Evolutionary conservation across 2,888 invertebrate genomes (phyloP), one percentile per base, ranked within the genome.

Genomic region (Phorcus lineatus): DNA sequence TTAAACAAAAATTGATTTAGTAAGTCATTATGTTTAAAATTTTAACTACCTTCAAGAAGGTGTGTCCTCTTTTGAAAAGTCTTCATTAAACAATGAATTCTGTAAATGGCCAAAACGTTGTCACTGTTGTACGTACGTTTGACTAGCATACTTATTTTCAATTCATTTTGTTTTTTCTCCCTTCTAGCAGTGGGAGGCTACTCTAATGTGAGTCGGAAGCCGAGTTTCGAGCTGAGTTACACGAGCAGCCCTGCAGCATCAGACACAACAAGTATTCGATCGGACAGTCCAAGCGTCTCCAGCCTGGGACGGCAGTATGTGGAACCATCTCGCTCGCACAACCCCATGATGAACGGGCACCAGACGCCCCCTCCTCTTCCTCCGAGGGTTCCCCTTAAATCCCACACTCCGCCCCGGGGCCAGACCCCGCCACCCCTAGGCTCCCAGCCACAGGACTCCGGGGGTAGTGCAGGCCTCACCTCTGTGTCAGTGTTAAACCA

Each of bases 181-280:
- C 74, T 74, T 31, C 13, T 13, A 40, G 74, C 36, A 17, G 47
- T 22, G 16, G 47, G 47, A 47, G 47, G 47, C 47, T 47, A 47
- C 13, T 47, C 54, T 55, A 85, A 86, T 93, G 94, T 97, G 74
- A 97, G 96, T 85, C 95, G 97, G 77, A 97, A 97, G 92, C 97
- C 97, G 55, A 97, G 97, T 93, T 95, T 97, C 86, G 97, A 97
- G 94, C 95, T 97, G 75, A 97, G 86, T 67, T 88, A 97, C 92
- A 95, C 96, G 87, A 96, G 96, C 77, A 97, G 97, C 92, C 97
- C 97, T 6, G 97, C 92, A 11, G 97, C 93, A 79, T 97, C 97
- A 7, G 97, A 97, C 92, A 97, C 97, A 92, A 97, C 97, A 19
- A 95, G 97, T 85, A 94, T 96, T 1, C 84, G 91, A 11, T 91